Base-by-base conservation (phyloP, 2,113 vertebrate genomes). In the Saccopteryx bilineata region DNA sequence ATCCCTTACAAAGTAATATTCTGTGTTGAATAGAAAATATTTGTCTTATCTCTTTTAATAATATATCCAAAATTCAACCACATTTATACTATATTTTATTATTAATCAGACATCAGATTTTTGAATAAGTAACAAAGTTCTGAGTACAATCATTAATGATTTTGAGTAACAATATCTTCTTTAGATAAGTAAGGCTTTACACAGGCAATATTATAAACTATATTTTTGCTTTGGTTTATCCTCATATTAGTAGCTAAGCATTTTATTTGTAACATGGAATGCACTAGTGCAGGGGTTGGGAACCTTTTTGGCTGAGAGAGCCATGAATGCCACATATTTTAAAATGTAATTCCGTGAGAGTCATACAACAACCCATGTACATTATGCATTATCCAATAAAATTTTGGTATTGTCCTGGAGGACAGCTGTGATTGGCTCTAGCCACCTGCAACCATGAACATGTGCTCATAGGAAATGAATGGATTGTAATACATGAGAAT, bases 111-210 rank as follows among this genome's bases (percentile, higher is more conserved):
- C 48, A 61, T 74, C 56, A 93, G 21, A 54, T 3, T n/a, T 81
- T 76, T 60, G 61, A 87, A 81, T 76, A 71, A 65, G 12, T 92
- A 80, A 87, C 21, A 78, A 76, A 71, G 7, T 84, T 95, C n/a
- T 80, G 21, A 83, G 7, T 68, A 87, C 72, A 78, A 60, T 81
- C 26, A 50, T 84, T 85, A 31, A 85, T 79, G 13, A 1, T 5
- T 93, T 87, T 95, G 79, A 0, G 50, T 60, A 31, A 79, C 9
- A 87, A n/a, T 39, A 48, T 5, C 24, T 76, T 80, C 23, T 93
- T 71, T 91, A 83, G 69, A 58, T 75, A 91, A 61, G 11, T 60
- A 85, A 78, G 71, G 11, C 5, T 81, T 85, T 87, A 63, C 8
- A n/a, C 1, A 79, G 9, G 6, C 9, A 11, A 7, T 72, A 61